Evolutionary conservation across 1,140 invertebrate species (phyloP), one percentile per base, ranked within the genome.

Genomic region (Teleopsis dalmanni): DNA sequence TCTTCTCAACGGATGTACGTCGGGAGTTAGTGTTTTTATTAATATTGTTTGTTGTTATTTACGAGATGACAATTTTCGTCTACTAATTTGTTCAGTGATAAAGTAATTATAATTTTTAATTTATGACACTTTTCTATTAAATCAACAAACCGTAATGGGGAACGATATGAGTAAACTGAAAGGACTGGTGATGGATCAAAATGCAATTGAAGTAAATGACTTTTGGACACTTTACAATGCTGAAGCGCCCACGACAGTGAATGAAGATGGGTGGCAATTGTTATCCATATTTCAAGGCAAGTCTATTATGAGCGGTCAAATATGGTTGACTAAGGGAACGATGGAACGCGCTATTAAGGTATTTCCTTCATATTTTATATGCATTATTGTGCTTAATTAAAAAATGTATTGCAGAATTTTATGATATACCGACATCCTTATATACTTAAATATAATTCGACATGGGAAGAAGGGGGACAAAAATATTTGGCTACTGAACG

Each of bases 351-450:
- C 78, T 56, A 80, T 83, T 19, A 87, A 85, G 73, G 86, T 84
- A 71, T 74, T 9, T 29, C 65, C 66, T 23, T 8, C 19, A 26
- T 16, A 26, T 26, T 3, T 29, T 16, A 2, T 33, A n/a, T 44
- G 22, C 21, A 36, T 25, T 36, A 11, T 9, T 35, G n/a, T n/a
- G n/a, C n/a, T n/a, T n/a, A n/a, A 35, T 52, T 48, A 27, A 40
- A 38, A 22, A 43, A 41, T 34, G 40, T 47, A 47, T 79, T 79
- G 47, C 68, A 91, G 88, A 88, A 87, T 73, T 76, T 88, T 19
- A 82, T 85, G 75, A 77, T 88, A 47, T 81, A 87, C 70, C 77
- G 87, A 0, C 87, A 91, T 74, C 87, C 87, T 2, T 85, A 79
- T 53, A 89, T 91, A 55, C 62, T 89, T 6, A 82, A 81, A 57